phyloP scores from a whole-genome alignment of 2,113 vertebrate species.

The Erinaceus europaeus region DNA sequence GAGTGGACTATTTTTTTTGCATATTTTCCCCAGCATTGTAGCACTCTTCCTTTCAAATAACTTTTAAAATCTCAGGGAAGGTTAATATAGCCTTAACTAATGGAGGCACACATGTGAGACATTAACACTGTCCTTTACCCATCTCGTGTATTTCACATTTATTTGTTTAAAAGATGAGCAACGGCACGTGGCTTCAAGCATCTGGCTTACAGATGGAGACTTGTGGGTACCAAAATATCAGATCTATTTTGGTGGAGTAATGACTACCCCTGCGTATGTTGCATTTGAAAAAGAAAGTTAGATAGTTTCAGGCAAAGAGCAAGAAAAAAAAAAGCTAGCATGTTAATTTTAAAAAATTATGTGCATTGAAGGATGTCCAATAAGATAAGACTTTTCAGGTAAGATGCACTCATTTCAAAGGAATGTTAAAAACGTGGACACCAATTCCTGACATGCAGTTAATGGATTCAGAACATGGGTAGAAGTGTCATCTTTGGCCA shows the following conservation, averaged over 20 bases:
- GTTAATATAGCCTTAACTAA: conserved; percentile 66
- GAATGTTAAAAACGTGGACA: neutral
- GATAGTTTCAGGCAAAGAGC: conserved; percentile 38
- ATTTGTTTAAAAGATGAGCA: conserved; percentile 72
- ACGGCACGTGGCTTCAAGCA: conserved; percentile 65
- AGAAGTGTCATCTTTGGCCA: neutral
- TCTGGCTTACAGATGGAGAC: conserved; percentile 78
- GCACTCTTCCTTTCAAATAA: conserved; percentile 37
- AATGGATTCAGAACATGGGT: neutral
- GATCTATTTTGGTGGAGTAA: conserved; percentile 73
- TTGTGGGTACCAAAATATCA: conserved; percentile 75
- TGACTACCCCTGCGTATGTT: conserved; percentile 70
- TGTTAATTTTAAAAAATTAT: conserved; percentile 31
- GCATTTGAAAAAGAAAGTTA: conserved; percentile 63
- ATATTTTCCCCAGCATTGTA: neutral
- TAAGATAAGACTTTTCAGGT: neutral
- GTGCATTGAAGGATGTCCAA: neutral
- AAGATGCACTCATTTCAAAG: neutral
- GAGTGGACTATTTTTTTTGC: conserved; percentile 21
- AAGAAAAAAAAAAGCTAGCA: conserved; percentile 6
- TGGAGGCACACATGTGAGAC: conserved; percentile 54
- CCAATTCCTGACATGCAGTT: neutral
- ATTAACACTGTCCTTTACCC: conserved; percentile 68
- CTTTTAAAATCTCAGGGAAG: conserved; percentile 53
- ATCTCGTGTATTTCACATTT: conserved; percentile 60